Conservation (phyloP, 2,113 vertebrate genomes). For the Otis tarda region DNA sequence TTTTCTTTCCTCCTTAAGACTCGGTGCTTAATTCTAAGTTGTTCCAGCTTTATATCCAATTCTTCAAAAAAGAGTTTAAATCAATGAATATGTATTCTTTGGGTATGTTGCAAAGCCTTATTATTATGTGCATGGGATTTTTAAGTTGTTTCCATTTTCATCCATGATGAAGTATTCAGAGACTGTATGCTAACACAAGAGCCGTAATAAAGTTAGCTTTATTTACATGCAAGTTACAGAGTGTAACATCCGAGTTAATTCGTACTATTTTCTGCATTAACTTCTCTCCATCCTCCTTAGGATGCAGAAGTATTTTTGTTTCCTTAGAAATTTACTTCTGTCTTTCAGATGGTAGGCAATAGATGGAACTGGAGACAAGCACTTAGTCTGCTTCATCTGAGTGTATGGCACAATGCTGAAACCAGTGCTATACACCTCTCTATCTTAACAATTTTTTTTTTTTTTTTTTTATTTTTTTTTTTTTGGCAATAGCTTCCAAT, state of each 20-base stretch:
- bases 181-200: conserved; percentile 2
- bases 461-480: not conserved
- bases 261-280: not conserved
- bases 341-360: not conserved
- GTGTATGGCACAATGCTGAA: not conserved
- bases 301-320: not conserved
- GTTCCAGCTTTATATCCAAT: not conserved
- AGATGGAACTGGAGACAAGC: not conserved
- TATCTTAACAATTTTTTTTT: not conserved
- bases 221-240: conserved; percentile 41
- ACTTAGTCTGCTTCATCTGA: not conserved
- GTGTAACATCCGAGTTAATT: conserved; percentile 34
- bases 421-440: not conserved
- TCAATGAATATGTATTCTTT: conserved; percentile 7
- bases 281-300: not conserved
- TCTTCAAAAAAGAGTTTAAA: not conserved
- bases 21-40: not conserved
- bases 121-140: conserved; percentile 19
- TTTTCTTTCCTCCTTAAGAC: not conserved
- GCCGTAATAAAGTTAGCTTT: conserved; percentile 46
- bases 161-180: conserved; percentile 39
- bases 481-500: not conserved
- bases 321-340: not conserved
- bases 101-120: not conserved
- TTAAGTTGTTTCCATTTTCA: conserved; percentile 31